A percentile compares a stretch with the other conserved stretches of the same genome.
Evolutionary conservation across 2,113 vertebrate species (phyloP).

Genomic region (Felis catus): F.catus_Fca126_mat1.0 CM031417.1:44849001-44849500

Average conservation of each 20-base stretch:
- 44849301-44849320: not conserved
- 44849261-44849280: accelerated
- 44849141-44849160: not conserved
- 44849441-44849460: not conserved
- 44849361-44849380: not conserved
- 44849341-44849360: not conserved
- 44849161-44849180: not conserved
- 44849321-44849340: not conserved
- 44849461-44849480: not conserved
- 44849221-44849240: not conserved
- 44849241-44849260: not conserved
- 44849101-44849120: not conserved
- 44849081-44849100: not conserved
- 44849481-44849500: not conserved
- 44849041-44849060: not conserved
- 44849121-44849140: not conserved
- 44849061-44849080: not conserved
- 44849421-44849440: not conserved
- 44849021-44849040: not conserved
- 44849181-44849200: not conserved
- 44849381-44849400: not conserved
- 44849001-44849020: not conserved
- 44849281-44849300: not conserved
- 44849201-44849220: not conserved
- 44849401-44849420: not conserved